Base-by-base conservation (phyloP, 1,140 invertebrate species). In the Mactra quadrangularis region DNA sequence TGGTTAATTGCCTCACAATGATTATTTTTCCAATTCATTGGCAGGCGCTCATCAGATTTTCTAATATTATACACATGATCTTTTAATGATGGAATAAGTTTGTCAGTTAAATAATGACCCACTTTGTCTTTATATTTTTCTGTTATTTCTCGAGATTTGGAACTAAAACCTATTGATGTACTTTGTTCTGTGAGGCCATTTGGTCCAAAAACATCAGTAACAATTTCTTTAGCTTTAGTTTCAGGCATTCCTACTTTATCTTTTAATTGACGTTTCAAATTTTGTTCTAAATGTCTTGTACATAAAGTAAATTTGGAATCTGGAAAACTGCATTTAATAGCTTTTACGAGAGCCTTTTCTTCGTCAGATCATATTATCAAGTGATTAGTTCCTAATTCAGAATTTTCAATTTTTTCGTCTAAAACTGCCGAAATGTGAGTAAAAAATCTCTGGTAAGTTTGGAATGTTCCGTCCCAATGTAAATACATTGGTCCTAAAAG, bases 251-350 rank as follows among this genome's bases (percentile, higher is more conserved):
- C 33, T 53, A 84, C 31, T 72, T 72, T 78, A 19, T 52, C 15
- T 25, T 27, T 74, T 47, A 72, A 33, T 17, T 84, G 60, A 62
- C 60, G 19, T 45, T 50, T 60, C 17, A 85, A 27, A 57, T 76
- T 85, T 72, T 85, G 60, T 59, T 70, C 47, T 31, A 76, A 50
- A 57, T 70, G 71, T 52, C 53, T 35, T n/a, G n/a, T n/a, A n/a
- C n/a, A n/a, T n/a, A n/a, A n/a, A n/a, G n/a, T n/a, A n/a, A n/a
- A n/a, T n/a, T 83, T 52, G 7, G 53, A 22, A 3, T 53, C 25
- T 0, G 75, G 75, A 41, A 78, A 66, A 25, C 31, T 55, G 22
- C 9, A 17, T 33, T 53, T 52, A n/a, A 77, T 47, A 7, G 79
- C 71, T 50, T 75, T 82, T 6, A 75, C 25, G 25, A 75, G 19